Evolutionary conservation across 2,113 vertebrate species (phyloP).

Genomic region (Panurus biarmicus): DNA sequence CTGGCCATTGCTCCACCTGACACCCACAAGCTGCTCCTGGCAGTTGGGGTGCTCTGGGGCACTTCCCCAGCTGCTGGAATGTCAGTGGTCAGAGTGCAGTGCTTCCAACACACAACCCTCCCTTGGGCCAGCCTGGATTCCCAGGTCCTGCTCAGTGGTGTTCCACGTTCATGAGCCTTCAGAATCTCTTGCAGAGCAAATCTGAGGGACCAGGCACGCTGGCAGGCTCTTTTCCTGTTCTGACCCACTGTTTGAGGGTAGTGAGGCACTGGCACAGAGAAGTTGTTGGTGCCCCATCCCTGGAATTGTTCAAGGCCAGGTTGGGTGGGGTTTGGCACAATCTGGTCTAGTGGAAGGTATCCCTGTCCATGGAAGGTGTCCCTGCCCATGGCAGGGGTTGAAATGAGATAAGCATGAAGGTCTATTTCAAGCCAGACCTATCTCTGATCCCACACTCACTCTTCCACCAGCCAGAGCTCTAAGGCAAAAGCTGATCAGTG

Average conservation of each 20-base stretch:
- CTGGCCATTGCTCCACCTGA: neutral
- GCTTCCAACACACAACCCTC: neutral
- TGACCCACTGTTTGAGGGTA: neutral
- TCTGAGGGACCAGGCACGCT: neutral
- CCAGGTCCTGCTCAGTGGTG: neutral
- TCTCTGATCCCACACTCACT: neutral
- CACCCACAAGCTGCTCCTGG: neutral
- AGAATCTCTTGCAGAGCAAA: neutral
- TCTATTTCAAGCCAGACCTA: neutral
- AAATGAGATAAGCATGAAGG: neutral
- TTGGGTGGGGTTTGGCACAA: neutral
- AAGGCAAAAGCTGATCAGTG: neutral
- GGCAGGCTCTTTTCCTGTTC: neutral
- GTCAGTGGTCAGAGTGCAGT: neutral
- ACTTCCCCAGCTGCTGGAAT: neutral
- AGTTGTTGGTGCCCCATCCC: neutral
- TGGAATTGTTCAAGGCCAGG: neutral
- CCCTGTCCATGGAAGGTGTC: neutral
- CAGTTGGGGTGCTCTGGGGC: neutral
- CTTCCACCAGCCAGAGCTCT: neutral
- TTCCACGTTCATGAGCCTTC: neutral
- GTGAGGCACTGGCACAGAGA: neutral
- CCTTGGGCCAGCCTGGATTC: neutral
- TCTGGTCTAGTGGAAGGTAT: neutral
- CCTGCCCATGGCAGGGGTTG: neutral